These are phyloP conservation scores for Geopemphigus sp. DNA, from an alignment of 1,140 invertebrate genomes.

Conservation along the genomic window DNA sequence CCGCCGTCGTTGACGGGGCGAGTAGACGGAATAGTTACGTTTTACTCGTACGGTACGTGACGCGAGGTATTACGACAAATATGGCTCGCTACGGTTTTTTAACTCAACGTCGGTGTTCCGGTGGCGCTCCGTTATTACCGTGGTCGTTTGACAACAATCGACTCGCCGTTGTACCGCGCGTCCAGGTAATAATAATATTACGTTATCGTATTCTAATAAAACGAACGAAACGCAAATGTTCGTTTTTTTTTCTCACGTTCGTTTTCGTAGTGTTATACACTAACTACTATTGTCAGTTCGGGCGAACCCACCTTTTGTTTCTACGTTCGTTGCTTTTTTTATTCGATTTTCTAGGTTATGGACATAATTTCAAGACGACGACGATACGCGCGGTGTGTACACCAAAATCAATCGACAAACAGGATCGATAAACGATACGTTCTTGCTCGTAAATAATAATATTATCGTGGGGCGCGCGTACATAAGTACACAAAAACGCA, in stretches of 20 bases:
- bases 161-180: background rate
- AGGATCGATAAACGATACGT: background rate
- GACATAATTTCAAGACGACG: background rate
- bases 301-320: background rate
- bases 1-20: background rate
- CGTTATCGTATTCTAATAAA: background rate
- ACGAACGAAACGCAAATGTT: no score
- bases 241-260: no score
- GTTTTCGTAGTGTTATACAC: no score
- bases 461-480: background rate
- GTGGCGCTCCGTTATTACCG: background rate
- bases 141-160: background rate
- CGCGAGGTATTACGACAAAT: no score
- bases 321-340: background rate
- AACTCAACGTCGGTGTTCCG: background rate
- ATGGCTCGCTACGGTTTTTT: conserved; percentile 2
- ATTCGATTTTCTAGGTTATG: no score
- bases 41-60: no score
- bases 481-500: background rate
- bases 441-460: background rate
- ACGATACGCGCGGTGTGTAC: background rate
- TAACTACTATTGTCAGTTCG: background rate
- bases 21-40: no score
- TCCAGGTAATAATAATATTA: background rate
- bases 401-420: background rate